These are phyloP conservation scores for Aphodius sticticus DNA, from an alignment of 2,888 invertebrate species.

Conservation along the genomic window DNA sequence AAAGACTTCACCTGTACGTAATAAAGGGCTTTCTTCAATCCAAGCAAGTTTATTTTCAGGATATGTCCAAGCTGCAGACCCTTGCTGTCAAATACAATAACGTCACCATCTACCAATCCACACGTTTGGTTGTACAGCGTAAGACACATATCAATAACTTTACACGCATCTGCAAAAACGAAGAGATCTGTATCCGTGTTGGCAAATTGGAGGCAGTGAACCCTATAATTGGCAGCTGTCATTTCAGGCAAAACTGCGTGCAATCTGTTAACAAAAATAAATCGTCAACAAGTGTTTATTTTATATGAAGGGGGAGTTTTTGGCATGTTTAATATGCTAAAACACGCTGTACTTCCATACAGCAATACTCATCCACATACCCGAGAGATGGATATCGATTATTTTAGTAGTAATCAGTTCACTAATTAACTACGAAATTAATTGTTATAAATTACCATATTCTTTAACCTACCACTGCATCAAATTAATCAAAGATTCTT, in stretches of 20 bases:
- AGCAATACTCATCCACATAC: no score
- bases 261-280: constrained; percentile 33
- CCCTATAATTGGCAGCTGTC: constrained; percentile 45
- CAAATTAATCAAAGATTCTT: no score
- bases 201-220: constrained; percentile 54
- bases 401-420: no score
- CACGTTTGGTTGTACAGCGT: constrained; percentile 64
- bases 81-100: constrained; percentile 70
- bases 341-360: no score
- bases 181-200: constrained; percentile 67
- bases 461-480: no score
- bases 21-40: constrained; percentile 71
- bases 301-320: neutral
- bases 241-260: constrained; percentile 37
- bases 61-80: constrained; percentile 69
- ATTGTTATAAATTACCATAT: no score
- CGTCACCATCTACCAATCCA: constrained; percentile 64
- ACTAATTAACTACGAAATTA: no score
- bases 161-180: constrained; percentile 58
- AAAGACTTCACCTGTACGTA: constrained; percentile 63
- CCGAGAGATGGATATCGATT: no score
- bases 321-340: no score
- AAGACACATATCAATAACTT: constrained; percentile 63
- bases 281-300: neutral
- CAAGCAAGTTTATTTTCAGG: constrained; percentile 67